Conservation (phyloP, 2,797 vertebrate species). For the Myripristis jacobus region DNA sequence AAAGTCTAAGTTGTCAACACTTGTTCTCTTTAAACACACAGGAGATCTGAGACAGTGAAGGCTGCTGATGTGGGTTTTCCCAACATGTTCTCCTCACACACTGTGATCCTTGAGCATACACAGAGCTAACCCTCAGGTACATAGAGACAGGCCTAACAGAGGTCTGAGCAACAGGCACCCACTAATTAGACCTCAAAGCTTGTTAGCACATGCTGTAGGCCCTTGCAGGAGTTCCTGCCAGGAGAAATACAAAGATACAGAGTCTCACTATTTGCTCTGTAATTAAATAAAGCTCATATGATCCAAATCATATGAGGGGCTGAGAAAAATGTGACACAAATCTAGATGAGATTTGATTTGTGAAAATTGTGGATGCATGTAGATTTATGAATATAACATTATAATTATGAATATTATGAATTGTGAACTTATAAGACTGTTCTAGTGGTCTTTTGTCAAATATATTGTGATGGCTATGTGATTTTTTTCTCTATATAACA, state of each 20-base stretch:
- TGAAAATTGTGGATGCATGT: not conserved
- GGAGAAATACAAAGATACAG: not conserved
- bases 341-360: conserved; percentile 13
- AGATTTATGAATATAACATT: too few relatives aligned
- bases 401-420: too few relatives aligned
- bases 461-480: too few relatives aligned
- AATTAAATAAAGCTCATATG: not conserved
- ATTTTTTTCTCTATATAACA: too few relatives aligned
- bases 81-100: not conserved
- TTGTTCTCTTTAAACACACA: too few relatives aligned
- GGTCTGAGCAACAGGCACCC: conserved; percentile 7
- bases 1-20: too few relatives aligned
- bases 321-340: conserved; percentile 8
- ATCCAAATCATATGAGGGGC: not conserved
- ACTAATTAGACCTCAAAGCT: conserved; percentile 3
- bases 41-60: too few relatives aligned
- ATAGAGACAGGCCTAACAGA: conserved; percentile 11
- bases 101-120: not conserved
- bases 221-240: not conserved
- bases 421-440: too few relatives aligned
- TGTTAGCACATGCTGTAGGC: not conserved
- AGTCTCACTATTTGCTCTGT: conserved; percentile 35
- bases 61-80: too few relatives aligned
- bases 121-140: conserved; percentile 3
- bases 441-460: too few relatives aligned